Base-by-base conservation (phyloP, 2,797 vertebrate species). In the Amniataba percoides region DNA sequence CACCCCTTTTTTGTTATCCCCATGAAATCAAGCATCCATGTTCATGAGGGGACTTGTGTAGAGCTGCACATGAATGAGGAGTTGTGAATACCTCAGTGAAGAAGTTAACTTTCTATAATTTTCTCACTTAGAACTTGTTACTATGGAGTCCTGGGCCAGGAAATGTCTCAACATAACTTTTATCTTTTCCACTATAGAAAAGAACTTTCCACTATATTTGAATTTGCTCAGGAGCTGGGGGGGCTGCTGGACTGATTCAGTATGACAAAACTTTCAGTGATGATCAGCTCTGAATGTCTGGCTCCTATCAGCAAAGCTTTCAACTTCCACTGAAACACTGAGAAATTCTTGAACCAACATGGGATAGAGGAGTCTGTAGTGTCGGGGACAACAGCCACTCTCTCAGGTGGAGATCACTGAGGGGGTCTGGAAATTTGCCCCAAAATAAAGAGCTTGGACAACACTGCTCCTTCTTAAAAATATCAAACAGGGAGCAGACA, bases 11-110 rank as follows among this genome's bases (percentile, higher is more conserved):
- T 80, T 49, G 68, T 85, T 71, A 88, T 88, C 90, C 60, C 85
- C 88, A 75, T 93, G 82, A 93, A 93, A 93, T 92, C 87, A 59
- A 77, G 80, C 75, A 90, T 92, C 77, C 86, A 87, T 92, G 86
- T 92, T 93, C 56, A 89, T 94, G 89, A 91, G 80, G 73, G 69
- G 15, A 72, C 71, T 82, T 74, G 67, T 49, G 61, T 23, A 27
- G 78, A 85, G 82, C 49, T 69, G 56, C 18, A 25, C 76, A 70
- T 65, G 40, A 67, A 79, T 45, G 7, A 52, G 64, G 71, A 83
- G 46, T 57, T 65, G 45, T 59, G 62, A 78, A 39, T 9, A 57
- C 52, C 58, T 74, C 5, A 12, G 19, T 77, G 61, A 81, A 68
- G 52, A 66, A 72, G 68, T 82, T 87, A 46, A 42, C 58, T 81